Percentiles rank a stretch among this genome's conserved stretches.
These are phyloP conservation scores for Astyanax mexicanus DNA, from an alignment of 2,797 vertebrate species.

Conservation along the genomic window DNA sequence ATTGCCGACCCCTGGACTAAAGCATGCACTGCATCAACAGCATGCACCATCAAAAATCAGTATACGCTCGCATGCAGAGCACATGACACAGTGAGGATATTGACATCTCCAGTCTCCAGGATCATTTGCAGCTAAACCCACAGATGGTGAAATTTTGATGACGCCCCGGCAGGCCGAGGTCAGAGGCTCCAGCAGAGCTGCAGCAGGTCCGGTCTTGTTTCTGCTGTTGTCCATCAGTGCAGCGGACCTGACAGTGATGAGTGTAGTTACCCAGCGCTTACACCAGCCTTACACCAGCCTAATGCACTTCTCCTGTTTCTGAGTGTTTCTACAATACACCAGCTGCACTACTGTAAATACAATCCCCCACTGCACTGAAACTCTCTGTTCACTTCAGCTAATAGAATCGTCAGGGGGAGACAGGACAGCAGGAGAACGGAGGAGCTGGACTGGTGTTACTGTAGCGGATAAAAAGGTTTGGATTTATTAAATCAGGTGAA, in stretches of 20 bases:
- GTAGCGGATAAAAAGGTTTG: not conserved
- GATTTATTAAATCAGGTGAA: not conserved
- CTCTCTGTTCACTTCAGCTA: slow-evolving; percentile 4
- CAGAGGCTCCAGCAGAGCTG: not conserved
- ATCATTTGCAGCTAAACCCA: too few species aligned
- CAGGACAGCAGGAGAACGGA: not conserved
- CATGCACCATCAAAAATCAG: too few species aligned
- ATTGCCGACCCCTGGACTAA: too few species aligned
- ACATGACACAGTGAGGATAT: too few species aligned
- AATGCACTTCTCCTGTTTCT: slow-evolving; percentile 21
- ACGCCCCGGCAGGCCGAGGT: not conserved
- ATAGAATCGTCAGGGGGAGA: not conserved
- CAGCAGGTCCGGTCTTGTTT: not conserved
- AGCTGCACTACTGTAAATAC: not conserved
- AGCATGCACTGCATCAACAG: too few species aligned
- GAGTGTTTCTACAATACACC: not conserved
- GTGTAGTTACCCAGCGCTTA: slow-evolving; percentile 10
- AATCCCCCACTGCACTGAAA: not conserved
- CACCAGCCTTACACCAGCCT: not conserved
- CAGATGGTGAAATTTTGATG: not conserved
- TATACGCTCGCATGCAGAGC: too few species aligned
- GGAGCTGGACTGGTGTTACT: not conserved
- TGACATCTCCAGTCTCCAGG: too few species aligned
- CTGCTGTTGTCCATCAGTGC: not conserved
- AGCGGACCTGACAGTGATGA: slow-evolving; percentile 5